phyloP scores from a whole-genome alignment of 92 coral and sea anemone species.

The Isaurus tuberculatus region DNA sequence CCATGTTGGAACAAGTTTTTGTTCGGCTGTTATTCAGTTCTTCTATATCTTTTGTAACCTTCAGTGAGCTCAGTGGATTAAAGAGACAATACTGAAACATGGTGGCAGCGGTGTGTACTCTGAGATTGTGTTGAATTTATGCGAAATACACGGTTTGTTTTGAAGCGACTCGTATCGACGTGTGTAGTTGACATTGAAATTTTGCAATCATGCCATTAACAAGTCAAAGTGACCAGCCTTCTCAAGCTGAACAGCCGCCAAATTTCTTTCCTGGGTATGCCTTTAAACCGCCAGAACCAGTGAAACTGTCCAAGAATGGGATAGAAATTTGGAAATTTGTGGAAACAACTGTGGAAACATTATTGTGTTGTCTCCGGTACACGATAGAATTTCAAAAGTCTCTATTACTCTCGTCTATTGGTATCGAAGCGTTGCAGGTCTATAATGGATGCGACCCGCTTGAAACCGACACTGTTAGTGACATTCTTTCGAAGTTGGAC shows the following conservation, averaged over 20 bases:
- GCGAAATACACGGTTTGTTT: too few species aligned
- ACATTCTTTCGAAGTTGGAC: constrained; percentile 9
- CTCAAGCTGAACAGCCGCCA: background rate
- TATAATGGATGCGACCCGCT: constrained; percentile 32
- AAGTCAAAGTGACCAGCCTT: background rate
- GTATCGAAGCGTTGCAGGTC: constrained; percentile 4
- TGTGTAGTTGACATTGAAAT: too few species aligned
- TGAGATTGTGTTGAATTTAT: too few species aligned
- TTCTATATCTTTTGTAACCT: too few species aligned
- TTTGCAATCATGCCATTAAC: too few species aligned
- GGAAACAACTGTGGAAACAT: constrained; percentile 40
- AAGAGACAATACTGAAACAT: too few species aligned
- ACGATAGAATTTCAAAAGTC: constrained; percentile 13
- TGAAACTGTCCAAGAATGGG: constrained; percentile 16
- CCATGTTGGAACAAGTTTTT: too few species aligned
- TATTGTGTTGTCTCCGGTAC: constrained; percentile 26
- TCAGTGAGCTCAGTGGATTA: too few species aligned
- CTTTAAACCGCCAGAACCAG: constrained; percentile 30
- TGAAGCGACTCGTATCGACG: too few species aligned
- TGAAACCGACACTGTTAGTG: constrained; percentile 14
- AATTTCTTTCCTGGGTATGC: background rate
- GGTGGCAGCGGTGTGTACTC: too few species aligned
- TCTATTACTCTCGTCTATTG: constrained; percentile 1
- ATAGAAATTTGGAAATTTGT: constrained; percentile 25
- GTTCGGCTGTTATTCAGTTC: too few species aligned